Base-by-base conservation (phyloP, 37 sponge, comb jelly and placozoan genomes). In the Oopsacas minuta region DNA sequence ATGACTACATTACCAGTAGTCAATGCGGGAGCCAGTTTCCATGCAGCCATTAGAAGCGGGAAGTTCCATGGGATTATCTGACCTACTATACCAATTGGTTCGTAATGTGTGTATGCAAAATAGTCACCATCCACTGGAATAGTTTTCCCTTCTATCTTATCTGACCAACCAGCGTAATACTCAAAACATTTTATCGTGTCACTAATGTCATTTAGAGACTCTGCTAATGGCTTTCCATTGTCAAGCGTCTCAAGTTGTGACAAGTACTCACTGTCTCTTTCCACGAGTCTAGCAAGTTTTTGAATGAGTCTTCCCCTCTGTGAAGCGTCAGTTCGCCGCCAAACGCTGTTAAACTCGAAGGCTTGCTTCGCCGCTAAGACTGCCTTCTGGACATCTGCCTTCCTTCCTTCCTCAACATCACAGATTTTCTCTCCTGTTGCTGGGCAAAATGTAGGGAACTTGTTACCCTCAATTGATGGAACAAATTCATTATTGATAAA, bases 1-100 rank as follows among this genome's bases (percentile, higher is more conserved):
- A 90, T 85, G 81, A 85, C 39, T 1, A 82, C 39, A 61, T 90
- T 90, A 1, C 90, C 90, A 38, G 81, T 46, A 1, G 85, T 38
- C 17, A 90, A 83, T 0, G 88, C 88, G 8, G 90, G 90, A n/a
- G 82, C 90, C 49, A 87, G 42, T 52, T 90, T 90, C 90, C 90
- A 90, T 20, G 90, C 87, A 12, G 81, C 49, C 90, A 90, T 90
- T 23, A 53, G 82, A 15, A 90, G 82, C 32, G 90, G 90, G 38
- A 88, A 90, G 85, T 90, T 90, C 90, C 90, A 90, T 46, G 90
- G 90, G 52, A 88, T 90, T 22, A 90, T 90, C 38, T 83, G 84
- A 22, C 90, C 90, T 5, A 87, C 87, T 23, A 90, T 82, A 28
- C 90, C 90, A 1, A 90, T 36, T 35, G 90, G 90, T 37, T 90